Percentiles rank a stretch among this genome's conserved stretches.
Evolutionary conservation across 2,888 invertebrate species (phyloP).

Genomic region (Cloeon dipterum): DNA sequence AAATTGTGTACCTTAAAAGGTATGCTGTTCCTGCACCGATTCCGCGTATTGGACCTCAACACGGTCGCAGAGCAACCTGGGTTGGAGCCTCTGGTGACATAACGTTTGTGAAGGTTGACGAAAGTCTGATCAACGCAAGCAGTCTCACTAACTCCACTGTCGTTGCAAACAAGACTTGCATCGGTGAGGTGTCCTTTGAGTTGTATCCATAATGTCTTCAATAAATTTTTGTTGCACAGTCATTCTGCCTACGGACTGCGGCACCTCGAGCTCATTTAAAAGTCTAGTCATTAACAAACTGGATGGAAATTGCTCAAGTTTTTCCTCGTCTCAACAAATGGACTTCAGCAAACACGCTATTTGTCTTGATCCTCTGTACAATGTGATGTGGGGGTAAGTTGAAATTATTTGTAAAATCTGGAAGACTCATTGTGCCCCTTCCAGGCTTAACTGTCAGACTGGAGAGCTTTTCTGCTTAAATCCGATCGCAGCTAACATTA

Average conservation of each 20-base stretch:
- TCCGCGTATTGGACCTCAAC: conserved; percentile 59
- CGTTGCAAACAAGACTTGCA: conserved; percentile 63
- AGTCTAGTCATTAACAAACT: conserved; percentile 72
- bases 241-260: conserved; percentile 56
- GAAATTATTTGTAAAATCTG: neutral
- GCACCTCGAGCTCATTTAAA: conserved; percentile 49
- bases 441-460: conserved; percentile 26
- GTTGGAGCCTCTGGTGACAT: conserved; percentile 90
- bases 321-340: conserved; percentile 59
- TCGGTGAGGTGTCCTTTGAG: conserved; percentile 31
- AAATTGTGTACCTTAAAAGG: no score
- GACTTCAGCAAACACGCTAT: conserved; percentile 59
- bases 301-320: conserved; percentile 72
- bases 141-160: conserved; percentile 72
- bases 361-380: conserved; percentile 76
- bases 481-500: conserved; percentile 30
- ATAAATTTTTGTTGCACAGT: conserved; percentile 25
- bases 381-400: conserved; percentile 74
- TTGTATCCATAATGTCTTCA: conserved; percentile 5
- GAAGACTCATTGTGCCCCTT: no score
- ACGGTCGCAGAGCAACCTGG: conserved; percentile 79
- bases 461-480: conserved; percentile 56
- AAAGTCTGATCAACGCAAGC: conserved; percentile 76
- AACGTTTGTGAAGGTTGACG: conserved; percentile 80
- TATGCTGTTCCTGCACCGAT: conserved; percentile 51